Evolutionary conservation across 2,797 vertebrate genomes (phyloP), one percentile per base, ranked within the genome.

Genomic region (Schizothorax lantsangensis): DNA sequence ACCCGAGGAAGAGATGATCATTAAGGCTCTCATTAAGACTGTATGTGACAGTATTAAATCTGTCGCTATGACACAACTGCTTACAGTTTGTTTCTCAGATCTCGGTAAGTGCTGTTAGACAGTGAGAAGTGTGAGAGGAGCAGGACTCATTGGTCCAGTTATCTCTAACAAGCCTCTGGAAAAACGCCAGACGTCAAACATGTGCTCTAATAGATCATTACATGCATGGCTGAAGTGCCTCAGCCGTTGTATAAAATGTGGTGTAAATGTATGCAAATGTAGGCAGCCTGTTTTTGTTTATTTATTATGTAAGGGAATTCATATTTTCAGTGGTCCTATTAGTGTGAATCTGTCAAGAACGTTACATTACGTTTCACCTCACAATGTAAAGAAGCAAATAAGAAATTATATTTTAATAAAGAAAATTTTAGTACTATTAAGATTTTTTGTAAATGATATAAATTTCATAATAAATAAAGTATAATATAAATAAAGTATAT

Each of bases 41-140:
- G 21, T 19, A 68, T 36, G 64, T 36, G 30, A 68, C 30, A 6
- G 6, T 57, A 71, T 82, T 54, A 49, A 71, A 57, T 71, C 6
- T 52, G 33, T 57, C 0, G 5, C n/a, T 64, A 45, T 19, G 26
- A 64, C 75, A n/a, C 57, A 75, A 74, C 72, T 36, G 4, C 21
- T 81, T 10, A 36, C 66, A 72, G 80, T 57, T 82, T 40, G 66
- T 40, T 36, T 82, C 80, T 71, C 47, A 71, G 66, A 82, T 82
- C 33, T 40, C 12, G 26, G 2, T 54, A 71, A 57, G 66, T 33
- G 6, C 43, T 82, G 23, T 33, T 47, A 66, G 40, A 80, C 40
- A 19, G 79, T 40, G 47, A 57, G 23, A 71, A 4, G 8, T 82
- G 66, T 54, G 59, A 47, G 59, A 47, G 21, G 40, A 80, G 79